phyloP scores from a whole-genome alignment of 2,113 vertebrate species.

The Zosterops borbonicus region DNA sequence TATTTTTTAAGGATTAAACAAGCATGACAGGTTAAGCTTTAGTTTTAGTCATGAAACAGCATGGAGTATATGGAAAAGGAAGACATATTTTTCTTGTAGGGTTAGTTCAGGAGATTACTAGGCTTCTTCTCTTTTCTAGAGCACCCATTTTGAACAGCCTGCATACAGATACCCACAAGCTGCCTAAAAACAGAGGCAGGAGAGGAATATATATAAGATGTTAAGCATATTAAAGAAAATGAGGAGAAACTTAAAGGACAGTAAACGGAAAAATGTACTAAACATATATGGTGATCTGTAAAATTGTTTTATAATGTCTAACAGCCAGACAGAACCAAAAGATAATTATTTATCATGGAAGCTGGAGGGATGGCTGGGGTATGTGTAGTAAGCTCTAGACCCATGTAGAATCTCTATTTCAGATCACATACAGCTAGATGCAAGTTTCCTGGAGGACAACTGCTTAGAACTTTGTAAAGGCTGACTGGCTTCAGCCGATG shows the following conservation, averaged over 20 bases:
- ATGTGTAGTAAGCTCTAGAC: neutral
- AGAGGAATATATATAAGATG: neutral
- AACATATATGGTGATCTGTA: neutral
- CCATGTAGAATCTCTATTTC: neutral
- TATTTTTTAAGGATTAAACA: constrained; percentile 42
- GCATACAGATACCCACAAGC: neutral
- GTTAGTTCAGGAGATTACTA: neutral
- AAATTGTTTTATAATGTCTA: neutral
- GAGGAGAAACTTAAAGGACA: neutral
- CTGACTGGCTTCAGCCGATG: neutral
- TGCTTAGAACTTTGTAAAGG: neutral
- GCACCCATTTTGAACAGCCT: neutral
- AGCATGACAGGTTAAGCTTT: neutral
- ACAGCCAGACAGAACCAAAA: neutral
- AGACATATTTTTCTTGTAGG: neutral
- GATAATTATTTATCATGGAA: neutral
- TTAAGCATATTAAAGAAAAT: neutral
- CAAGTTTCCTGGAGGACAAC: neutral
- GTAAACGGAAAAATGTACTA: neutral
- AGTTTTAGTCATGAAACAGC: neutral
- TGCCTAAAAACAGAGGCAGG: neutral
- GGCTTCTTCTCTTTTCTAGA: neutral
- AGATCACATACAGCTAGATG: neutral
- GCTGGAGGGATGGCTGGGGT: neutral
- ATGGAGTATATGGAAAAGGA: neutral